Evolutionary conservation across 1,140 invertebrate species (phyloP).

Genomic region (Lepidotrigona ventralis): DNA sequence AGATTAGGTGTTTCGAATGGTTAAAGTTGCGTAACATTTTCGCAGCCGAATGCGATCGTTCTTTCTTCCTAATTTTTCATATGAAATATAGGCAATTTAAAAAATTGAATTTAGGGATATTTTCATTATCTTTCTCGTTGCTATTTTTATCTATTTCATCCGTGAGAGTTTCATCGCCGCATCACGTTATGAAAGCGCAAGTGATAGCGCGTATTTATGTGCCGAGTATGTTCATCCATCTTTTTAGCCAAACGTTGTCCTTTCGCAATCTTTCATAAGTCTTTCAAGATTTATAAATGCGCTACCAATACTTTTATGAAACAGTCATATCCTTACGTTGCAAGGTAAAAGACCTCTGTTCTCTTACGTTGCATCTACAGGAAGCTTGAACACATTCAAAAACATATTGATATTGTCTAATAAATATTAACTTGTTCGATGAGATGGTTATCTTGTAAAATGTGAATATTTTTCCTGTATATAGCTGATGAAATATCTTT

Average conservation of each 20-base stretch:
- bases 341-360: slow-evolving; percentile 37
- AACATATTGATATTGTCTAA: neutral
- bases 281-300: neutral
- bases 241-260: neutral
- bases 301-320: neutral
- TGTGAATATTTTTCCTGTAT: neutral
- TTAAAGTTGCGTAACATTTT: neutral
- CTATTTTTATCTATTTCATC: neutral
- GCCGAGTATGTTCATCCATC: neutral
- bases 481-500: neutral
- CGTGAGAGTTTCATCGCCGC: neutral
- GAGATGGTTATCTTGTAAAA: neutral
- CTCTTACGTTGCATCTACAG: slow-evolving; percentile 6
- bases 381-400: neutral
- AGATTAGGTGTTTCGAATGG: neutral
- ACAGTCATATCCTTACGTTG: slow-evolving; percentile 7
- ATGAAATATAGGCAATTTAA: neutral
- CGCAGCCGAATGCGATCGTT: no score
- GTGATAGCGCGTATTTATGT: neutral
- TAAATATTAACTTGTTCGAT: neutral
- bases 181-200: neutral
- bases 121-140: neutral
- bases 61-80: neutral
- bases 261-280: slow-evolving; percentile 21
- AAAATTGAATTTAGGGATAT: neutral